phyloP scores from a whole-genome alignment of 2,888 invertebrate genomes.

The Diploptera punctata region DNA sequence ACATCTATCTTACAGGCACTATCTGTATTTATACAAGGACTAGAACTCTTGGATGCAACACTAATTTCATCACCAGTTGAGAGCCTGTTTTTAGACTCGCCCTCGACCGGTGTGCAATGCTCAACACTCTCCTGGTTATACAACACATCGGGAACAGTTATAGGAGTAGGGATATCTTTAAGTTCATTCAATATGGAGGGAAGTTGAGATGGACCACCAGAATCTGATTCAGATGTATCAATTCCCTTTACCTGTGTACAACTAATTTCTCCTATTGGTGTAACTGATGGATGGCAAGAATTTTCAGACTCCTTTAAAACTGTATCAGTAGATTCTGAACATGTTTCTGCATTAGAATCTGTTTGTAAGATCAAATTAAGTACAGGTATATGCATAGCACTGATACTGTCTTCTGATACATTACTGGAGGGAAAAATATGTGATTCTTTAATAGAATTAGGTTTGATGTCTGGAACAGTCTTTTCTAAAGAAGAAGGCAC shows the following conservation, averaged over 20 bases:
- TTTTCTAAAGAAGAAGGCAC: conserved; percentile 14
- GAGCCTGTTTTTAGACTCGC: neutral
- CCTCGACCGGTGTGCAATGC: neutral
- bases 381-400: neutral
- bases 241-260: no score
- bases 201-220: no score
- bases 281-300: neutral
- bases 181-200: neutral
- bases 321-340: neutral
- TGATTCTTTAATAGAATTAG: neutral
- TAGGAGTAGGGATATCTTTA: neutral
- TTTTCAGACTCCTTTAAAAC: neutral
- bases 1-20: conserved; percentile 30
- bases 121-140: conserved; percentile 7
- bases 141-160: neutral
- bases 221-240: no score
- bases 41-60: conserved; percentile 17
- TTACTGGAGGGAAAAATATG: neutral
- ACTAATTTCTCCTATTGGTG: neutral
- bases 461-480: neutral
- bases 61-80: conserved; percentile 8
- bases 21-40: conserved; percentile 12
- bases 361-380: neutral
- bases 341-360: neutral
- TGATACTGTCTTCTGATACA: neutral